Conservation (phyloP, 2,888 invertebrate species). For the Polydesmus complanatus region DNA sequence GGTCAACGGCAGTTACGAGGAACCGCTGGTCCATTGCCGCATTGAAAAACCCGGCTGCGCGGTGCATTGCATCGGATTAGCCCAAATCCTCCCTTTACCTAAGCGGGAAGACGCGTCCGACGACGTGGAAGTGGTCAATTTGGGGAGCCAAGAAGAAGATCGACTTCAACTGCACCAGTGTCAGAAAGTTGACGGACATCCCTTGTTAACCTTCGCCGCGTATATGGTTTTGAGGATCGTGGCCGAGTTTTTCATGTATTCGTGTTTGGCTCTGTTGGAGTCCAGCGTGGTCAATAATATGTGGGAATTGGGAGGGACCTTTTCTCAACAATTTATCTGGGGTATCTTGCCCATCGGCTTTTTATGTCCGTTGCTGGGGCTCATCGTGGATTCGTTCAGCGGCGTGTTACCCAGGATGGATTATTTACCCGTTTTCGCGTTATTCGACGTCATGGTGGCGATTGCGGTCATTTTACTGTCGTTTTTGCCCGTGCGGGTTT, state of each 20-base stretch:
- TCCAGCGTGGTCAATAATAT: slow-evolving; percentile 21
- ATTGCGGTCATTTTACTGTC: slow-evolving; percentile 20
- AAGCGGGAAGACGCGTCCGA: not conserved
- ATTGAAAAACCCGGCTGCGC: slow-evolving; percentile 9
- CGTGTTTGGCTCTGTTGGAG: slow-evolving; percentile 35
- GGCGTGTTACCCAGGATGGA: slow-evolving; percentile 13
- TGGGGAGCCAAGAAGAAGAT: not conserved
- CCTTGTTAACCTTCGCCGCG: slow-evolving; percentile 51
- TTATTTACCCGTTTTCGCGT: slow-evolving; percentile 22
- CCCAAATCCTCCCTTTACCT: not conserved
- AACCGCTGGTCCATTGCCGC: slow-evolving; percentile 2
- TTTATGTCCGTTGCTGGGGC: slow-evolving; percentile 19
- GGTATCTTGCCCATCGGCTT: slow-evolving; percentile 16
- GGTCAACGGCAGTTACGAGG: not conserved
- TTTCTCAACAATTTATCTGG: slow-evolving; percentile 18
- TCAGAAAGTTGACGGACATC: slow-evolving; percentile 39
- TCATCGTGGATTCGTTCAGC: slow-evolving; percentile 21
- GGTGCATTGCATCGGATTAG: slow-evolving; percentile 5
- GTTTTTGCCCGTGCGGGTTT: slow-evolving; percentile 18
- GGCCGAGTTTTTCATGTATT: slow-evolving; percentile 62
- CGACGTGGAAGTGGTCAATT: not conserved
- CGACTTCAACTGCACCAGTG: slow-evolving; percentile 15
- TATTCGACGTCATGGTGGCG: slow-evolving; percentile 21
- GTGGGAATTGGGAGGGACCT: slow-evolving; percentile 11
- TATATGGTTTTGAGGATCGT: slow-evolving; percentile 49